Percentiles rank a stretch among this genome's conserved stretches.
Conservation (phyloP, 2,888 invertebrate species). For the Sminthurides aquaticus region DNA sequence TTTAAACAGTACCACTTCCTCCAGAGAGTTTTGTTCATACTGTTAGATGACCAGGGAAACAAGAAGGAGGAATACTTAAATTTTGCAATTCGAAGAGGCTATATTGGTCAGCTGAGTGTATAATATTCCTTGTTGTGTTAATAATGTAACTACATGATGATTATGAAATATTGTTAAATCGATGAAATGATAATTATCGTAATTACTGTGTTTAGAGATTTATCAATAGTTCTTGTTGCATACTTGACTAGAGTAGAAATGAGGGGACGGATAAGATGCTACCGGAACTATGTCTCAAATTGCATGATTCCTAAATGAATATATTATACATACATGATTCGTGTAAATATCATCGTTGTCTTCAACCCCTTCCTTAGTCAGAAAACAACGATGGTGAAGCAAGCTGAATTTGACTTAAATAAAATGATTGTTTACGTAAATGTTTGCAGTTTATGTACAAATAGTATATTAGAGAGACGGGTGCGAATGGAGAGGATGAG, state of each 20-base stretch:
- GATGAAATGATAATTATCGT: neutral
- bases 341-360: conserved; percentile 1
- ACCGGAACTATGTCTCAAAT: neutral
- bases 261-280: neutral
- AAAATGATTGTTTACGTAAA: neutral
- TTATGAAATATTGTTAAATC: neutral
- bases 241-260: neutral
- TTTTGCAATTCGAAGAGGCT: neutral
- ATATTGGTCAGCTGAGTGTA: neutral
- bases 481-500: too few species aligned
- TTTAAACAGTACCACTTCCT: too few species aligned
- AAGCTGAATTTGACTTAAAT: conserved; percentile 1
- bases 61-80: neutral
- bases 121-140: neutral
- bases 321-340: neutral
- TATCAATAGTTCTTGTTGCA: neutral
- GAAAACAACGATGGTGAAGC: conserved; percentile 4
- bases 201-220: neutral
- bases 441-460: neutral
- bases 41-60: conserved; percentile 11
- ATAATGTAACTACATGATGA: neutral
- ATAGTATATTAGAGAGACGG: too few species aligned
- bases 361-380: conserved; percentile 8
- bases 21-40: too few species aligned
- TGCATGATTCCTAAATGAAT: conserved; percentile 4